A percentile compares a stretch with the other conserved stretches of the same genome.
Conservation (phyloP, 1,140 invertebrate genomes). For the Neodiprion virginianus region DNA sequence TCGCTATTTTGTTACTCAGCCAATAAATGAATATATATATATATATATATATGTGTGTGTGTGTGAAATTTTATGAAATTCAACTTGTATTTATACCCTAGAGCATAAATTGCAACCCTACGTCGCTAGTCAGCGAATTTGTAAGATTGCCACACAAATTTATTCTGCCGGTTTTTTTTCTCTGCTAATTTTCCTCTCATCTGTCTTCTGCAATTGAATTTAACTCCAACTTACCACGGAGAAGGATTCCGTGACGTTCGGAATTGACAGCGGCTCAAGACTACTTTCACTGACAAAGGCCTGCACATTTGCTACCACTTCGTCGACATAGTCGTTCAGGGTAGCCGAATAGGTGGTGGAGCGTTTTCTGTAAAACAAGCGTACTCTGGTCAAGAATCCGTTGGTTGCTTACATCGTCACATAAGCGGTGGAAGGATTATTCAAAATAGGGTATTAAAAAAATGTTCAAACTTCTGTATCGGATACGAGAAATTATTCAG, state of each 20-base stretch:
- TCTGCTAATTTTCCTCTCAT: background rate
- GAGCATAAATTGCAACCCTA: no score
- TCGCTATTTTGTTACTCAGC: background rate
- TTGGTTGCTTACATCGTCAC: background rate
- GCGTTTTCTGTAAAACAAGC: background rate
- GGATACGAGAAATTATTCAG: no score
- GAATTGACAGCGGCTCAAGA: background rate
- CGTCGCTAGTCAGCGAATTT: no score
- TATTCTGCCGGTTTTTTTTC: no score
- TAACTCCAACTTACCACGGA: slow-evolving; percentile 1
- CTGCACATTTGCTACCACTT: background rate
- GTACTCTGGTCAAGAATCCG: background rate
- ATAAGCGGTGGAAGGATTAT: no score
- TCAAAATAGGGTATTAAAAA: no score
- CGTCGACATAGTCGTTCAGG: background rate
- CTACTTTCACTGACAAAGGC: background rate
- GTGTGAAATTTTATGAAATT: background rate
- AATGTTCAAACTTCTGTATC: no score
- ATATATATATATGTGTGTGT: background rate
- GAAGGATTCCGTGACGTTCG: background rate
- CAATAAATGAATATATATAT: background rate
- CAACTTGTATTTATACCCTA: no score
- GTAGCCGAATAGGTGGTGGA: background rate
- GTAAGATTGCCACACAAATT: no score
- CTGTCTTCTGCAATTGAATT: background rate